A percentile compares a stretch with the other conserved stretches of the same genome.
Evolutionary conservation across 2,113 vertebrate species (phyloP).

Genomic region (Epinephelus fuscoguttatus): DNA sequence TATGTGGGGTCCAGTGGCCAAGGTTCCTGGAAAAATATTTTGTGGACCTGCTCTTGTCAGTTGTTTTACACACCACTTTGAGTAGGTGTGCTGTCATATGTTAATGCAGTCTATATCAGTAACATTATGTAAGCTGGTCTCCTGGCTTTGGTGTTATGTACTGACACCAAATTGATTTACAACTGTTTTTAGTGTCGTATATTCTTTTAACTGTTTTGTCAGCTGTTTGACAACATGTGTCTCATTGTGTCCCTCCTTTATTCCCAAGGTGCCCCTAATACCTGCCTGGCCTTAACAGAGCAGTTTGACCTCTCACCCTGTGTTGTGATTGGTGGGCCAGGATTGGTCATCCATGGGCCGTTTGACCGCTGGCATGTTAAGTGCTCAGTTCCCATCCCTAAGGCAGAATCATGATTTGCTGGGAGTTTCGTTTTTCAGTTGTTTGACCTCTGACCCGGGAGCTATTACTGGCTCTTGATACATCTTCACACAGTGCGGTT

Average conservation of each 20-base stretch:
- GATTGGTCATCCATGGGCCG: conserved; percentile 67
- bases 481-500: conserved; percentile 10
- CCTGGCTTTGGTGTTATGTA: not conserved
- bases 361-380: conserved; percentile 76
- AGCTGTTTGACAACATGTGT: conserved; percentile 52
- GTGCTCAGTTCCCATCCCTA: conserved; percentile 71
- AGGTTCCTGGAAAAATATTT: not conserved
- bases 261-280: conserved; percentile 53
- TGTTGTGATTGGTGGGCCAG: conserved; percentile 71
- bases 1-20: conserved; percentile 45
- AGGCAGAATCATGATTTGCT: conserved; percentile 64
- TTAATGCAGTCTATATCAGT: conserved; percentile 10
- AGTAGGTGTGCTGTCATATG: not conserved
- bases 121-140: not conserved
- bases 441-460: conserved; percentile 66
- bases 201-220: conserved; percentile 46
- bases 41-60: not conserved
- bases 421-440: conserved; percentile 69
- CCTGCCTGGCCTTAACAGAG: conserved; percentile 61
- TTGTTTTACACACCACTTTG: conserved; percentile 15
- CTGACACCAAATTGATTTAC: conserved; percentile 9
- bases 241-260: not conserved
- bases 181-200: conserved; percentile 24
- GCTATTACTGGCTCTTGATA: conserved; percentile 33
- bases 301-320: conserved; percentile 70